A percentile compares a stretch with the other conserved stretches of the same genome.
Evolutionary conservation across 2,888 invertebrate species (phyloP).

Genomic region (Temnothorax ravouxi): DNA sequence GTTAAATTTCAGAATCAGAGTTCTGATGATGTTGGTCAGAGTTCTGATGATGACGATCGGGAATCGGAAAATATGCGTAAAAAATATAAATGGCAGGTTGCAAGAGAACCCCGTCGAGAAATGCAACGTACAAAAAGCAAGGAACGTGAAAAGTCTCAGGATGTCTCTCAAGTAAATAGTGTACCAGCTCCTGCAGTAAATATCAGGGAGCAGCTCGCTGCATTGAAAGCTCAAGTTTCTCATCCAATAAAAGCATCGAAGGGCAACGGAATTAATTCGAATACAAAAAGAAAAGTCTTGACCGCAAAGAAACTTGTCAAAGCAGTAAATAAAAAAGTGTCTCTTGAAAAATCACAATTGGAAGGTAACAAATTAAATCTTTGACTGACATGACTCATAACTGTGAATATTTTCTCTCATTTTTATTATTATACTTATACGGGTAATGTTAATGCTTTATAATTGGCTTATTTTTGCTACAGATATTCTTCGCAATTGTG

Average conservation of each 20-base stretch:
- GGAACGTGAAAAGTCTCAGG: not conserved
- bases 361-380: slow-evolving; percentile 21
- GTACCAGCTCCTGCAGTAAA: not conserved
- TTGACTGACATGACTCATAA: not conserved
- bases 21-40: slow-evolving; percentile 11
- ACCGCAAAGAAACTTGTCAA: not conserved
- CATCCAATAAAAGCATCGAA: not conserved
- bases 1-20: not conserved
- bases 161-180: not conserved
- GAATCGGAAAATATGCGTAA: not conserved
- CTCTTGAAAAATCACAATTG: not conserved
- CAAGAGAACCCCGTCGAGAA: not conserved
- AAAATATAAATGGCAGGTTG: not conserved
- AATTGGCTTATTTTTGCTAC: not conserved
- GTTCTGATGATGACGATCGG: slow-evolving; percentile 3
- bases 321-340: not conserved
- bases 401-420: not conserved
- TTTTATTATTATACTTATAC: not conserved
- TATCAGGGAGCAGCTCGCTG: slow-evolving; percentile 9
- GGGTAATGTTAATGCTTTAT: not conserved
- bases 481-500: not conserved
- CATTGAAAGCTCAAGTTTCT: not conserved
- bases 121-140: not conserved
- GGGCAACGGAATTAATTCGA: not conserved
- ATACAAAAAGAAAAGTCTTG: not conserved